Evolutionary conservation across 2,797 vertebrate genomes (phyloP).

Genomic region (Hypotaenidia philippensis): DNA sequence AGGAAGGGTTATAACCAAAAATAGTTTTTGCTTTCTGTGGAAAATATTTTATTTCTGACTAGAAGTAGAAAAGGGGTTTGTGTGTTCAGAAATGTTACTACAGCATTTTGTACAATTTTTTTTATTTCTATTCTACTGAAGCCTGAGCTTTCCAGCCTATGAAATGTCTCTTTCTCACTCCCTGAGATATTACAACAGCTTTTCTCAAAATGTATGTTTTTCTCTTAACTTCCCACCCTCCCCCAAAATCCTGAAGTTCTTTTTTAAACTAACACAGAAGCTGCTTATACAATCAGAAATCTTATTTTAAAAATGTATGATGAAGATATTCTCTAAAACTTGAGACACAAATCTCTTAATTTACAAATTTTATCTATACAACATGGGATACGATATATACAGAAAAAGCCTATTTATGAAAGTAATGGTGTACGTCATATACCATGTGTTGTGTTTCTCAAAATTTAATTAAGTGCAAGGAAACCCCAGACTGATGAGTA

Average conservation of each 20-base stretch:
- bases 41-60: not conserved
- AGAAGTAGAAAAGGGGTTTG: not conserved
- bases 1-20: not conserved
- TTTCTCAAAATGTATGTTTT: not conserved
- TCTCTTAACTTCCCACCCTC: rapidly evolving
- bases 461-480: conserved; percentile 16
- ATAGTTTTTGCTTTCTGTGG: not conserved
- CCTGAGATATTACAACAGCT: not conserved
- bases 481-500: not conserved
- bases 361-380: not conserved
- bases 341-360: not conserved
- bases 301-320: not conserved
- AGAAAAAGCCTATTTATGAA: not conserved
- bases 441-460: not conserved
- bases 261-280: not conserved
- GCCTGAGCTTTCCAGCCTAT: not conserved
- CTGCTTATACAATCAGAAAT: not conserved
- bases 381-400: not conserved
- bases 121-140: not conserved
- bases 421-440: not conserved
- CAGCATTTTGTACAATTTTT: not conserved
- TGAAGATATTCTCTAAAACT: not conserved
- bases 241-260: rapidly evolving
- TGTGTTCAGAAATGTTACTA: not conserved
- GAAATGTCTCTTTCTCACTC: not conserved